Base-by-base conservation (phyloP, 1,140 invertebrate genomes). In the Rhyacophila brunnea region DNA sequence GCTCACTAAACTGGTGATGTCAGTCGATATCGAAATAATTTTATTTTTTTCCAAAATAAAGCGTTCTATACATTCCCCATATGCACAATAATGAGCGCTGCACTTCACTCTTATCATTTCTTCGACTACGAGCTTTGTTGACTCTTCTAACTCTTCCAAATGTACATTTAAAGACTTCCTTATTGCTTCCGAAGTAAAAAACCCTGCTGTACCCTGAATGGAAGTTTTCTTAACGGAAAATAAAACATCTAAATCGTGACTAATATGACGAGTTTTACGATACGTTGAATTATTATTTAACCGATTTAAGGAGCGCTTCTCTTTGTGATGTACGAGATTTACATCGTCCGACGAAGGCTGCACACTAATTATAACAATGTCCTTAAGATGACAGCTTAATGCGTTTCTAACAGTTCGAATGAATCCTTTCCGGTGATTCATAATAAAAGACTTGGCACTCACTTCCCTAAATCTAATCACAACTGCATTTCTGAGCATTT, bases 1-100 rank as follows among this genome's bases (percentile, higher is more conserved):
- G 87, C 2, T 88, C 87, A 95, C 91, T 71, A 92, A 95, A 66
- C 89, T 91, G 35, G 83, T 84, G 0, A 87, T 81, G 62, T 91
- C 88, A 0, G 89, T 89, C 0, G 84, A 81, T 7, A 90, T 80
- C 1, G 85, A 84, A 23, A 85, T 81, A 4, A 89, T 80, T 42
- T 83, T 79, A 2, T 80, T 78, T n/a, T 84, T 77, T 56, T 91
- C 84, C 10, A 95, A 75, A 17, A 83, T 69, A 15, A 93, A 81
- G 47, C 81, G 80, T 66, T 93, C 89, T 34, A 87, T 80, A 73
- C 93, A 95, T 11, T 87, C 81, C 1, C 93, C 93, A 66, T 86
- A 84, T 1, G 84, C 73, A 71, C 92, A 95, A 45, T 82, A 83
- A 40, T 81, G 83, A 44, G 84, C 80, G 9, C 80, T 85, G 64